phyloP scores from a whole-genome alignment of 2,797 vertebrate genomes.

The Bufotes viridis region DNA sequence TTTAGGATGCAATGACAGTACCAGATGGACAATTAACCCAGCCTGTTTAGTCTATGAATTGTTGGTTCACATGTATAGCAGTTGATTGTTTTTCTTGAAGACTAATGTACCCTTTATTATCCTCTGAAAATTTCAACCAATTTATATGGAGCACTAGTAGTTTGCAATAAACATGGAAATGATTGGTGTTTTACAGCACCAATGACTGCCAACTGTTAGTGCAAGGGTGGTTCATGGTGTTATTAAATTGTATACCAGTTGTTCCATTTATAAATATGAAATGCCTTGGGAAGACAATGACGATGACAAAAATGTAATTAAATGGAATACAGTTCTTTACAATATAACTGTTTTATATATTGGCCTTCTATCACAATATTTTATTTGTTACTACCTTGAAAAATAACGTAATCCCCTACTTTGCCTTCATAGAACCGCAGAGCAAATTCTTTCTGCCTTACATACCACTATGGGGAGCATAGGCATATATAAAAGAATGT shows the following conservation, averaged over 20 bases:
- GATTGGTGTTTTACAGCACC: not conserved
- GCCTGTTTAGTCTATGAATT: not conserved
- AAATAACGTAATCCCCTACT: not conserved
- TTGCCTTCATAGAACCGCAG: not conserved
- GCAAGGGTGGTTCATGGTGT: not conserved
- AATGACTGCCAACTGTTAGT: conserved; percentile 22
- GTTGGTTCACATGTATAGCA: conserved; percentile 15
- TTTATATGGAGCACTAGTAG: not conserved
- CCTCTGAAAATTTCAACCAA: conserved; percentile 7
- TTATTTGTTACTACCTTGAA: not conserved
- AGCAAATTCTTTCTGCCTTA: not conserved
- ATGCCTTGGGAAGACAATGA: not conserved
- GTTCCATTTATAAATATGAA: not conserved
- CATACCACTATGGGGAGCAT: too few relatives aligned
- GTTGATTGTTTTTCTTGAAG: not conserved
- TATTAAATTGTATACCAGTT: conserved; percentile 15
- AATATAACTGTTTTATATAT: not conserved
- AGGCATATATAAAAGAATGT: too few relatives aligned
- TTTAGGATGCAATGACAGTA: not conserved
- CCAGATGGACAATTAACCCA: conserved; percentile 19
- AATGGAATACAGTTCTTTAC: not conserved
- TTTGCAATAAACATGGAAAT: conserved; percentile 12
- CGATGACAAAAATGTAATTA: not conserved
- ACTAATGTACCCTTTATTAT: conserved; percentile 16
- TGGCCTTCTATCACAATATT: not conserved